A percentile compares a stretch with the other conserved stretches of the same genome.
phyloP scores from a whole-genome alignment of 2,113 vertebrate species.

The Chelonoidis abingdonii region DNA sequence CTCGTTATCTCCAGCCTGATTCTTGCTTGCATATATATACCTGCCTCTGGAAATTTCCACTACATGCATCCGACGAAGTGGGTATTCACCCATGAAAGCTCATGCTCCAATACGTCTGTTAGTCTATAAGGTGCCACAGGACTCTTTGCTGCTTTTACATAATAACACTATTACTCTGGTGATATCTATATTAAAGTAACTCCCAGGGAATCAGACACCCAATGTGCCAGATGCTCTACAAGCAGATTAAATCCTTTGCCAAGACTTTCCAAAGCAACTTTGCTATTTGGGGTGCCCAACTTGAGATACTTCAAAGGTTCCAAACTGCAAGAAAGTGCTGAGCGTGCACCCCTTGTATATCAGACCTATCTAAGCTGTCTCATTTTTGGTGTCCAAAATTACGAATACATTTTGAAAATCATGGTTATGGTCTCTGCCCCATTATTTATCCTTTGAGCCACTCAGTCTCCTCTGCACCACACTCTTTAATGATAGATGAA shows the following conservation, averaged over 20 bases:
- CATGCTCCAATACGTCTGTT: no score
- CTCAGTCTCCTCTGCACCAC: not conserved
- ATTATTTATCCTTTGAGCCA: slow-evolving; percentile 35
- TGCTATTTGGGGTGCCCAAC: not conserved
- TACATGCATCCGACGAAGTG: no score
- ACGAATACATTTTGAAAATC: slow-evolving; percentile 26
- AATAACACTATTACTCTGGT: not conserved
- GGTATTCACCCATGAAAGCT: no score
- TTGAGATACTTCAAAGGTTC: not conserved
- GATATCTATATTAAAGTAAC: not conserved
- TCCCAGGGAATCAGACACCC: not conserved
- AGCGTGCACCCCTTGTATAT: not conserved
- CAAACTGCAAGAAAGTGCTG: fast-evolving
- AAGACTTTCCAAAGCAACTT: not conserved
- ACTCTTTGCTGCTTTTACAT: no score
- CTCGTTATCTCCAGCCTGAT: no score
- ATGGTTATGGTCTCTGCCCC: not conserved
- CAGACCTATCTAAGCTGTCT: fast-evolving
- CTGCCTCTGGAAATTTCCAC: no score
- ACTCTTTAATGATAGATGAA: slow-evolving; percentile 57
- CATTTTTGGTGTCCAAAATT: not conserved
- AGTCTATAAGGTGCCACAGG: no score
- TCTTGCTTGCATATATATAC: no score
- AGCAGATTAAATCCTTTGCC: not conserved
- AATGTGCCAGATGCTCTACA: not conserved